Conservation (phyloP, 2,888 invertebrate species). For the Ypsolopha sequella region DNA sequence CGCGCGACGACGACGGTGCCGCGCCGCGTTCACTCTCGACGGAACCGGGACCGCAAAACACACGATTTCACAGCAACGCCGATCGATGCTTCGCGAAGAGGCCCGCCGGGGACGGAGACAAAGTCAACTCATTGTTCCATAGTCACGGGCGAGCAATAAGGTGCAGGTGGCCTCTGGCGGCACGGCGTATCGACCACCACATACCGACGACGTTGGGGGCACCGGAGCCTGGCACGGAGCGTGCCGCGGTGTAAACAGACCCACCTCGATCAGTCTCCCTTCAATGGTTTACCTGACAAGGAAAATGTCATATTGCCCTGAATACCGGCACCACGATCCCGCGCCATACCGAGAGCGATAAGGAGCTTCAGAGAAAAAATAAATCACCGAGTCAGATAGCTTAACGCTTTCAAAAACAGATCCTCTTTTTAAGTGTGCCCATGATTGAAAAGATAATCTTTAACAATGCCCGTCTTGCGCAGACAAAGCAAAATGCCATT, state of each 20-base stretch:
- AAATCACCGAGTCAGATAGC: background rate
- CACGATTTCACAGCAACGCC: conserved; percentile 24
- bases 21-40: conserved; percentile 43
- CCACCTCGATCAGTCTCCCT: conserved; percentile 42
- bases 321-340: too few relatives aligned
- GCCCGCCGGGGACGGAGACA: background rate
- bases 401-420: conserved; percentile 4
- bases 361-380: too few relatives aligned
- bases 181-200: conserved; percentile 5
- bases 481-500: conserved; percentile 46
- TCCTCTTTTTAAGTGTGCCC: conserved; percentile 1
- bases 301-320: conserved; percentile 22
- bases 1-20: too few relatives aligned
- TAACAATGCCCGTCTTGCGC: conserved; percentile 45
- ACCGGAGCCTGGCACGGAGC: conserved; percentile 55
- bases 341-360: too few relatives aligned
- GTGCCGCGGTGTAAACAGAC: conserved; percentile 35
- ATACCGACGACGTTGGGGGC: conserved; percentile 42
- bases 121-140: background rate
- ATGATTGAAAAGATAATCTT: conserved; percentile 34
- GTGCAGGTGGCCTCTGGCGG: background rate
- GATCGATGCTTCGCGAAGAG: conserved; percentile 18
- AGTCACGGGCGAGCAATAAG: background rate
- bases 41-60: conserved; percentile 33
- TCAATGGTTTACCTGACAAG: conserved; percentile 31